phyloP scores from a whole-genome alignment of 2,888 invertebrate species.

The Leucoma salicis region DNA sequence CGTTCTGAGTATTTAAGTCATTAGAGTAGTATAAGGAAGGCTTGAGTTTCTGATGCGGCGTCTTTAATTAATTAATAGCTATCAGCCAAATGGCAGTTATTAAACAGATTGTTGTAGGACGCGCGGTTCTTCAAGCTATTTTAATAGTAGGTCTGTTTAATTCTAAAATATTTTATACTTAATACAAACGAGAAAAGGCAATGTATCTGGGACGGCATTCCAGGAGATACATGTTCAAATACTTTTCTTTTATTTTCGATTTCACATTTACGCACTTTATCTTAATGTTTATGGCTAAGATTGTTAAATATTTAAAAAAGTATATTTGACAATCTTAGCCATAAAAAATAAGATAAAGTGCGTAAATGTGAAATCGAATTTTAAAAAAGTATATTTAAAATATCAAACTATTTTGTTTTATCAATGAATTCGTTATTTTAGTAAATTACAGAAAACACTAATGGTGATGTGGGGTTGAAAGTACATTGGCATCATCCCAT shows the following conservation, averaged over 20 bases:
- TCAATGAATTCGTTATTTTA: too few species aligned
- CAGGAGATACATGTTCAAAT: not conserved
- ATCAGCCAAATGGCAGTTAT: constrained; percentile 66
- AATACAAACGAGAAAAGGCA: not conserved
- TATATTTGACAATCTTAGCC: too few species aligned
- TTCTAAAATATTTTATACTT: not conserved
- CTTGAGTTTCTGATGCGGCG: constrained; percentile 58
- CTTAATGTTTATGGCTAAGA: too few species aligned
- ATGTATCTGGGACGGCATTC: not conserved
- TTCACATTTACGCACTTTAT: too few species aligned
- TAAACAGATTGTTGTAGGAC: constrained; percentile 46
- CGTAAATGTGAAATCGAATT: too few species aligned
- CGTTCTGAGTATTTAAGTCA: constrained; percentile 65
- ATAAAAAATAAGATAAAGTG: too few species aligned
- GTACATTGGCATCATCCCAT: too few species aligned
- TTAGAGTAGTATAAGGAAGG: constrained; percentile 63
- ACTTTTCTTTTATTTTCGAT: not conserved
- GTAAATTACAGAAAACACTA: too few species aligned
- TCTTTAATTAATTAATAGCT: constrained; percentile 71
- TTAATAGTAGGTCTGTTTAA: constrained; percentile 29
- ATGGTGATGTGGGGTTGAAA: too few species aligned
- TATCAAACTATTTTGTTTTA: too few species aligned
- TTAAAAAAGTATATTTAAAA: too few species aligned
- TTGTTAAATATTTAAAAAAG: too few species aligned
- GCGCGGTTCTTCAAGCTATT: constrained; percentile 36